These are phyloP conservation scores for Apodemus sylvaticus DNA, from an alignment of 2,113 vertebrate species.

Conservation along the genomic window DNA sequence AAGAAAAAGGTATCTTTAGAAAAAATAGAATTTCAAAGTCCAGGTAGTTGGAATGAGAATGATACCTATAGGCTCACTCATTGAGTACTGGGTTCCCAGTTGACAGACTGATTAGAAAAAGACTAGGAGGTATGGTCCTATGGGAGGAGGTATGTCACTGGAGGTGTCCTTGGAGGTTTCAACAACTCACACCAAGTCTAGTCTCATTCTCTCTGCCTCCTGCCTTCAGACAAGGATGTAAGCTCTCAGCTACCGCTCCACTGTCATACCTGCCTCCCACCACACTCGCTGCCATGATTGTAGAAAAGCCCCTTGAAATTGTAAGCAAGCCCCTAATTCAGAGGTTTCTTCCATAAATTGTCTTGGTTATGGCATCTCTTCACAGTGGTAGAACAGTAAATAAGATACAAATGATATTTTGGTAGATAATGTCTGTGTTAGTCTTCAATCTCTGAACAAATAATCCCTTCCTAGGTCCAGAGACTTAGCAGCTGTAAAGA, in stretches of 20 bases:
- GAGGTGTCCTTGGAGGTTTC: not conserved
- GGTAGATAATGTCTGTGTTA: not conserved
- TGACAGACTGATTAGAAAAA: not conserved
- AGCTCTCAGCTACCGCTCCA: not conserved
- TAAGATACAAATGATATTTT: not conserved
- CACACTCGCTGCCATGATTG: not conserved
- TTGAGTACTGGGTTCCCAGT: not conserved
- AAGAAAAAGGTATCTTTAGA: not conserved
- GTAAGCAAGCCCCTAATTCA: not conserved
- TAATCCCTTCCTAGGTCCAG: not conserved
- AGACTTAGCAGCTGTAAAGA: not conserved
- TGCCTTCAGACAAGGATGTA: not conserved
- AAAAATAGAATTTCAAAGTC: not conserved
- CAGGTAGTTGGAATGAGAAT: not conserved
- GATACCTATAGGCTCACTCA: too few species aligned
- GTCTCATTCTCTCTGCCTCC: not conserved
- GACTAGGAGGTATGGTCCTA: too few species aligned
- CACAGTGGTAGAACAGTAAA: not conserved
- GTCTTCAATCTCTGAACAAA: not conserved
- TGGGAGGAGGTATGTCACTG: not conserved
- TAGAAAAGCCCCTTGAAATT: not conserved
- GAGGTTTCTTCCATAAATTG: not conserved
- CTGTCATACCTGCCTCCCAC: not conserved
- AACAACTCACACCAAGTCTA: too few species aligned
- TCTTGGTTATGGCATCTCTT: not conserved